Base-by-base conservation (phyloP, 1,140 invertebrate species). In the Bactericera cockerelli region DNA sequence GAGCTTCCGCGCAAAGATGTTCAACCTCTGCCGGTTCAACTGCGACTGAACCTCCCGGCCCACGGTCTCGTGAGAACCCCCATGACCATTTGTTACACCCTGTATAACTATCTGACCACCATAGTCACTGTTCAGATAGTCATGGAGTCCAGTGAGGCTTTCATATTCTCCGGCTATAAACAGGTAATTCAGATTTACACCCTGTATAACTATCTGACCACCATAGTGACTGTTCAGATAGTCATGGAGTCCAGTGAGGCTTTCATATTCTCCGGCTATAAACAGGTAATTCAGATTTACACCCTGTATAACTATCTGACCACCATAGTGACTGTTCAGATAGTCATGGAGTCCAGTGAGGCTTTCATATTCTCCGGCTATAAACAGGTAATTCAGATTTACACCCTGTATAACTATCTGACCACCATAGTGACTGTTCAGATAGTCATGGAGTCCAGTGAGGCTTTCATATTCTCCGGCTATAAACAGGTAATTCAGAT, bases 101-200 rank as follows among this genome's bases (percentile, higher is more conserved):
- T 49, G n/a, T 16, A 49, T 19, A 49, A 49, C n/a, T 49, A 49
- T 49, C 42, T 49, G n/a, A 49, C 4, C n/a, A 49, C 42, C 8
- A 49, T 49, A 10, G 42, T 49, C 8, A 49, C 42, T 49, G 42
- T 49, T 6, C 42, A 49, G 19, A 22, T 22, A 4, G 19, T 16
- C 42, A 22, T 49, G 42, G 42, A 49, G 22, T 22, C 42, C 8
- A 49, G 42, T 49, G 42, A 49, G 19, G 42, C 42, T 4, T 49
- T 49, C 42, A 49, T 49, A 49, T 49, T 49, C 42, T 49, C 42
- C n/a, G 42, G 42, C 4, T 49, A 49, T 49, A 49, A 49, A 49
- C 42, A 49, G 42, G 42, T 49, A n/a, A 49, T 6, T 6, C 19
- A 16, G 3, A 22, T 4, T 22, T 19, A 49, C 22, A 19, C 42